Base-by-base conservation (phyloP, 2,797 vertebrate species). In the Rhodeus uyekii region DNA sequence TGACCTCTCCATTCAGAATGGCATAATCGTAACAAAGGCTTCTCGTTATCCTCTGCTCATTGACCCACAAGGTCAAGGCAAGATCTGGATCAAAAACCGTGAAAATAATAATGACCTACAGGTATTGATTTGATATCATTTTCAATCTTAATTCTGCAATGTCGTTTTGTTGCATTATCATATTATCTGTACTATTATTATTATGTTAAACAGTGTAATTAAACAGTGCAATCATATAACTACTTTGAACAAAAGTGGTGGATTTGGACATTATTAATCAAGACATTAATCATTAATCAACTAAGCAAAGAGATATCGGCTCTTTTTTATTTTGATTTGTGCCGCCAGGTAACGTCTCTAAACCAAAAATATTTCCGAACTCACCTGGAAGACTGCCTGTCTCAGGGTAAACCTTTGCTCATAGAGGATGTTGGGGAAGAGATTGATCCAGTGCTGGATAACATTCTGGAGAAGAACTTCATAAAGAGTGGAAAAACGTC, bases 381-480 rank as follows among this genome's bases (percentile, higher is more conserved):
- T 77, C 94, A 96, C 60, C 63, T 97, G 88, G 96, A 96, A 88
- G 94, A 96, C 76, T 90, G 91, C 55, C 89, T 97, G 85, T 95
- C 95, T 86, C 91, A 95, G 76, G 96, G 95, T 13, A 92, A 90
- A 79, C 95, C 96, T 50, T 89, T 97, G 67, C 91, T 96, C 87
- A 86, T 97, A 80, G 95, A 96, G 89, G 96, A 96, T 48, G 86
- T 96, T 12, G 94, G 95, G 18, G 95, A 97, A 85, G 95, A 96
- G 50, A 91, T 97, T 72, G 96, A 96, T 87, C 96, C 96, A 1
- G 93, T 92, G 48, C 88, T 96, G 78, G 96, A 97, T 92, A 95
- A 96, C 86, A 92, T 96, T 63, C 90, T 97, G 87, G 96, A 96
- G 91, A 97, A 96, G 86, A 96, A 96, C 89, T 96, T 95, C 89